A percentile compares a stretch with the other conserved stretches of the same genome.
Evolutionary conservation across 2,113 vertebrate genomes (phyloP).

Genomic region (Ranitomeya variabilis): DNA sequence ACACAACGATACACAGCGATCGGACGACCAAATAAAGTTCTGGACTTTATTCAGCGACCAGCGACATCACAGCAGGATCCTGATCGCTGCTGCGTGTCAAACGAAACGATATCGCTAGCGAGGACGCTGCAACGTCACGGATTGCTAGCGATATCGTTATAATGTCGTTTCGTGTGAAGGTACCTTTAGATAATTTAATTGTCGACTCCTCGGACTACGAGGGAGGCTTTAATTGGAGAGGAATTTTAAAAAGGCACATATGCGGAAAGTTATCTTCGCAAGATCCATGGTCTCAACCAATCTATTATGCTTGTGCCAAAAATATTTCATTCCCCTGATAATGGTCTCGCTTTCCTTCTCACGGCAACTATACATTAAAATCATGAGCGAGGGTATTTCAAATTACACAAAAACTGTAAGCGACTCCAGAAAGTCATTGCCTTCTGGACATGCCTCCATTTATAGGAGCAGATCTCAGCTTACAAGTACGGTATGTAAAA

Average conservation of each 20-base stretch:
- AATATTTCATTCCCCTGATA: not conserved
- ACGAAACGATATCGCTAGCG: too few species aligned
- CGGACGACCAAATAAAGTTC: too few species aligned
- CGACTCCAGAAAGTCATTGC: not conserved
- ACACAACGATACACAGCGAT: too few species aligned
- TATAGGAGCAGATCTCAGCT: not conserved
- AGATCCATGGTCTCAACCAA: not conserved
- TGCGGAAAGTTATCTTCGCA: not conserved
- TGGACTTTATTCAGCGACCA: too few species aligned
- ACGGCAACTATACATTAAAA: not conserved
- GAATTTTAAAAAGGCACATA: conserved; percentile 15
- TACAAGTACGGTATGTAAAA: not conserved
- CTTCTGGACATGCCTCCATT: not conserved
- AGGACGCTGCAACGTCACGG: too few species aligned
- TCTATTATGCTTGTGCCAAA: conserved; percentile 4
- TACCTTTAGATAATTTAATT: conserved; percentile 9
- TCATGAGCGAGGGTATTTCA: not conserved
- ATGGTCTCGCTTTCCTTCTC: not conserved
- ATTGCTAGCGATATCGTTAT: too few species aligned
- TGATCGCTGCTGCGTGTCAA: too few species aligned
- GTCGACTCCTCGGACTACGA: not conserved
- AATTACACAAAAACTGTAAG: not conserved
- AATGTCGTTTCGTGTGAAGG: too few species aligned
- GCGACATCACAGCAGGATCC: too few species aligned
- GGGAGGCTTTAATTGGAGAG: not conserved